Percentiles rank a stretch among this genome's conserved stretches.
phyloP scores from a whole-genome alignment of 2,113 vertebrate species.

The Merops nubicus region DNA sequence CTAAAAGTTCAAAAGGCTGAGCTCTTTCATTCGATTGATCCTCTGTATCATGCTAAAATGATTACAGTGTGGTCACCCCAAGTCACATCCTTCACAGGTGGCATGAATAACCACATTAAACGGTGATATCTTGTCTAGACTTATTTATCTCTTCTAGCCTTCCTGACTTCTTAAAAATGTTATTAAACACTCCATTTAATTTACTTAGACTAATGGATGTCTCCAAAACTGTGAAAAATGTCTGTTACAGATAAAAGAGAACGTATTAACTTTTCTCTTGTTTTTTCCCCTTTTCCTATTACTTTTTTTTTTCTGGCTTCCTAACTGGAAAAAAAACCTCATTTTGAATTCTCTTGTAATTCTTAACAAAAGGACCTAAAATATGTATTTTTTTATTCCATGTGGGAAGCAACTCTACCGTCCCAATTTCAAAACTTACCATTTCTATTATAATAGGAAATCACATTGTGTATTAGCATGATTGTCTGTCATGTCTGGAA shows the following conservation, averaged over 20 bases:
- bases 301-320: neutral
- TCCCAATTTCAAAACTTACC: neutral
- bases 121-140: neutral
- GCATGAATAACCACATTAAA: slow-evolving; percentile 8
- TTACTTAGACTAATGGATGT: neutral
- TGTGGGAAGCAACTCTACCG: fast-evolving
- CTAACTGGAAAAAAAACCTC: neutral
- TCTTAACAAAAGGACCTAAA: neutral
- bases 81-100: neutral
- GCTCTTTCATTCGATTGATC: neutral
- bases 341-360: neutral
- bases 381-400: neutral
- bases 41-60: neutral
- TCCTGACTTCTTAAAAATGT: neutral
- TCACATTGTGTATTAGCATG: neutral
- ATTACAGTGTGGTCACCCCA: neutral
- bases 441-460: neutral
- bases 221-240: neutral
- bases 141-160: neutral
- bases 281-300: neutral
- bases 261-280: neutral
- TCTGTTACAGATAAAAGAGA: neutral
- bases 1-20: neutral
- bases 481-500: neutral
- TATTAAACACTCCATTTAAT: neutral